phyloP scores from a whole-genome alignment of 2,888 invertebrate species.

The Tetranychus truncatus region DNA sequence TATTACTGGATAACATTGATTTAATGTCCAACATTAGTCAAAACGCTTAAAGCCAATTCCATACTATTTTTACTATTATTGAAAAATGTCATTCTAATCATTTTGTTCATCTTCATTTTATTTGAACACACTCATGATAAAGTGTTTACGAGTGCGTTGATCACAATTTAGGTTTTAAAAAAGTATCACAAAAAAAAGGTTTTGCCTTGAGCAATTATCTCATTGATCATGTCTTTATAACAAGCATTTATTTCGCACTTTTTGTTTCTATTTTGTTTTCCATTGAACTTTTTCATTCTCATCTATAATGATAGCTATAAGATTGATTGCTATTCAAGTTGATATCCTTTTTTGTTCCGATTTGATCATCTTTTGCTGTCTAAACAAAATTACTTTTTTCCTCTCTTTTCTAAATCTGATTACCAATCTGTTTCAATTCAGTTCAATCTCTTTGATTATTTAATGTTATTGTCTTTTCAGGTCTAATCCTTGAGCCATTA shows the following conservation, averaged over 20 bases:
- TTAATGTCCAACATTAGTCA: not conserved
- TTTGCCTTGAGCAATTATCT: not conserved
- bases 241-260: not conserved
- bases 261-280: not conserved
- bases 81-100: not conserved
- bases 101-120: not conserved
- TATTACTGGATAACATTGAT: not conserved
- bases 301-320: not conserved
- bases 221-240: not conserved
- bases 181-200: too few species aligned
- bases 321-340: not conserved
- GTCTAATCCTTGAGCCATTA: too few species aligned
- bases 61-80: not conserved
- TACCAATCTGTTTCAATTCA: not conserved
- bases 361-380: constrained; percentile 3
- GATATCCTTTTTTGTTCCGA: not conserved
- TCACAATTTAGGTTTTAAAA: too few species aligned
- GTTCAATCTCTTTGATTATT: too few species aligned
- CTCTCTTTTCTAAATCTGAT: not conserved
- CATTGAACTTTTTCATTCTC: not conserved
- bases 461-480: too few species aligned
- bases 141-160: too few species aligned
- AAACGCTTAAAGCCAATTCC: not conserved
- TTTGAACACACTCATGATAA: too few species aligned
- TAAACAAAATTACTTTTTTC: constrained; percentile 3